A percentile compares a stretch with the other conserved stretches of the same genome.
Evolutionary conservation across 1,140 invertebrate species (phyloP).

Genomic region (Orius laevigatus): DNA sequence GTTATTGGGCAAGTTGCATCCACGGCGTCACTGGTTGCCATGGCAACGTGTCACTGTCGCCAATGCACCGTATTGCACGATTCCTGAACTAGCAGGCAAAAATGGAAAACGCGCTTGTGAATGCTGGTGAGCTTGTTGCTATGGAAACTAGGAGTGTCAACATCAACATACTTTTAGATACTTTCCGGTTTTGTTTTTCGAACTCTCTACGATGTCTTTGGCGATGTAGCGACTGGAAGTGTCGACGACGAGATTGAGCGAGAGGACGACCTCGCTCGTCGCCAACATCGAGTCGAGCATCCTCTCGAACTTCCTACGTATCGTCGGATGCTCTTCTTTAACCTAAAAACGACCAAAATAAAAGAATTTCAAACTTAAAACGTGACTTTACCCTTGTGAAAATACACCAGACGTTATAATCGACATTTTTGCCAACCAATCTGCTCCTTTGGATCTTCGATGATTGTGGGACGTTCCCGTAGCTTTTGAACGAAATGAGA

Average conservation of each 20-base stretch:
- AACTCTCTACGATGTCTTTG: constrained; percentile 33
- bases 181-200: constrained; percentile 27
- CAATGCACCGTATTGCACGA: too few species aligned
- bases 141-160: too few species aligned
- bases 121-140: too few species aligned
- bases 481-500: too few species aligned
- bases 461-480: too few species aligned
- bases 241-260: constrained; percentile 53
- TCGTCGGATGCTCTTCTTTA: constrained; percentile 34
- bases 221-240: constrained; percentile 41
- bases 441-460: too few species aligned
- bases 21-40: too few species aligned
- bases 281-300: constrained; percentile 39
- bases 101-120: too few species aligned
- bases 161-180: constrained; percentile 25
- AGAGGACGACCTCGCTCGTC: constrained; percentile 32
- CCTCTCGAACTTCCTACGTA: constrained; percentile 39
- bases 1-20: too few species aligned
- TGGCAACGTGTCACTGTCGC: too few species aligned
- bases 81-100: too few species aligned
- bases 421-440: neutral
- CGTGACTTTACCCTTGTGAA: constrained; percentile 33
- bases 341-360: neutral
- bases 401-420: constrained; percentile 34
- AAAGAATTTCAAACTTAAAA: too few species aligned